A percentile compares a stretch with the other conserved stretches of the same genome.
Evolutionary conservation across 1,140 invertebrate genomes (phyloP).

Genomic region (Saccostrea glomerata): DNA sequence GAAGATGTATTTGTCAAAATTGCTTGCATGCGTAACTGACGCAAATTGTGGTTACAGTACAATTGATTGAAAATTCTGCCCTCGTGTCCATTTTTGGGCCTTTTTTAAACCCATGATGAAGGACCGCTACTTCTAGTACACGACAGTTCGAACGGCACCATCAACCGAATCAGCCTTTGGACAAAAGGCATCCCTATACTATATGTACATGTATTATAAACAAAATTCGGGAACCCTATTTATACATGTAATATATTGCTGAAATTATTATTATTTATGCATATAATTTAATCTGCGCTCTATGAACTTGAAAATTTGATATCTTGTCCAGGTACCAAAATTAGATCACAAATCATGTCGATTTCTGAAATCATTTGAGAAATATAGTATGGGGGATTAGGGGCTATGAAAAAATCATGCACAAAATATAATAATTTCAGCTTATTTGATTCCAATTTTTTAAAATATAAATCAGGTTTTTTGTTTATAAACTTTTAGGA

Average conservation of each 20-base stretch:
- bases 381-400: background rate
- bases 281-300: background rate
- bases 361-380: background rate
- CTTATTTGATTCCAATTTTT: background rate
- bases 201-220: background rate
- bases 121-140: background rate
- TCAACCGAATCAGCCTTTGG: slow-evolving; percentile 4
- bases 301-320: background rate
- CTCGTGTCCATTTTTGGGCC: background rate
- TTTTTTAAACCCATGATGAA: slow-evolving; percentile 20
- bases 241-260: background rate
- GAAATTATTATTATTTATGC: background rate
- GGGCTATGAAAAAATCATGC: background rate
- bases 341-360: background rate
- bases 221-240: background rate
- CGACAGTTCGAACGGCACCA: slow-evolving; percentile 14
- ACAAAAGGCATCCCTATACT: background rate
- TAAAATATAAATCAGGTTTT: background rate
- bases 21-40: slow-evolving; percentile 27
- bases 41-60: background rate
- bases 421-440: background rate
- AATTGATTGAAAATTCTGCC: slow-evolving; percentile 30
- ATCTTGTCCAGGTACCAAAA: background rate
- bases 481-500: no score
- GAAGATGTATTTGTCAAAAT: slow-evolving; percentile 22